These are phyloP conservation scores for Poecile montanus DNA, from an alignment of 2,797 vertebrate species.

Conservation along the genomic window DNA sequence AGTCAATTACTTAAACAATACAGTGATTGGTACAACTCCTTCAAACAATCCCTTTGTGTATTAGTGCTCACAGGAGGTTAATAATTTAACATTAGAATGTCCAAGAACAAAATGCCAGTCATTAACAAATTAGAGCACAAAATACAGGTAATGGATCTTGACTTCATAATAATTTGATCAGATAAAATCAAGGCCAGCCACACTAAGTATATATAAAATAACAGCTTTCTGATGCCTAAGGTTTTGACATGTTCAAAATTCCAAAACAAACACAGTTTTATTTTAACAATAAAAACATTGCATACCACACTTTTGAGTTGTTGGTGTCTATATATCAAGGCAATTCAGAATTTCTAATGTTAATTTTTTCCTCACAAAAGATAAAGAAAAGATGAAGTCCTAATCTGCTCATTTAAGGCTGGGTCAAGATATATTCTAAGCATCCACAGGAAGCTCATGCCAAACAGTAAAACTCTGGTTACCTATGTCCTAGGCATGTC, in stretches of 20 bases:
- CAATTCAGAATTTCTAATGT: background rate
- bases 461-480: background rate
- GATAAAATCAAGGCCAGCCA: background rate
- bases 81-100: conserved; percentile 17
- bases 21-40: background rate
- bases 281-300: background rate
- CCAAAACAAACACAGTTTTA: background rate
- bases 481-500: background rate
- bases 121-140: background rate
- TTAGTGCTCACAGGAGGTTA: conserved; percentile 20
- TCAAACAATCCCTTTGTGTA: background rate
- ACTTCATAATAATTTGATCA: background rate
- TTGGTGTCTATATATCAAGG: background rate
- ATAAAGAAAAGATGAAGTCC: background rate
- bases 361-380: background rate
- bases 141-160: background rate
- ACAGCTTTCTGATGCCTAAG: background rate
- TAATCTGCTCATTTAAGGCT: background rate
- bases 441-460: background rate
- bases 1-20: conserved; percentile 35
- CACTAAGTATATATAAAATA: background rate
- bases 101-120: background rate
- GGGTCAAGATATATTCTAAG: background rate
- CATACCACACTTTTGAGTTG: background rate
- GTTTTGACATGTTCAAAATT: background rate